Evolutionary conservation across 2,797 vertebrate species (phyloP).

Genomic region (Siniperca undulata): DNA sequence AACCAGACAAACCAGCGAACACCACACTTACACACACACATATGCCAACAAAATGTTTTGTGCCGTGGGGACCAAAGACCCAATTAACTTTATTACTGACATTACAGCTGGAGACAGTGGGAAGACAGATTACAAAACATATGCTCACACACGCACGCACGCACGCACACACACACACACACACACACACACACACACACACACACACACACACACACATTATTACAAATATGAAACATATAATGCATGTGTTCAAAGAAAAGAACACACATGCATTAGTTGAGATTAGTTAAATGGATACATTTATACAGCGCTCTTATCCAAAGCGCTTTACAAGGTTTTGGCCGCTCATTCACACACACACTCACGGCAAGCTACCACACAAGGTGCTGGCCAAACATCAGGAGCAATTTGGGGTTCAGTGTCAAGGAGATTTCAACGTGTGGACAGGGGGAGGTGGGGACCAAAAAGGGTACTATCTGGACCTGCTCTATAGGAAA

Average conservation of each 20-base stretch:
- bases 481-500: too few relatives aligned
- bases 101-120: slow-evolving; percentile 53
- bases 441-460: too few relatives aligned
- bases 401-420: too few relatives aligned
- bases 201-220: not conserved
- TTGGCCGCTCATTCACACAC: too few relatives aligned
- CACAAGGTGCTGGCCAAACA: too few relatives aligned
- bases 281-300: not conserved
- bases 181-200: not conserved
- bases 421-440: too few relatives aligned
- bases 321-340: too few relatives aligned
- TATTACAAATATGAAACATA: slow-evolving; percentile 14
- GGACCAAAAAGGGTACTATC: too few relatives aligned
- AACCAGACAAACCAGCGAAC: slow-evolving; percentile 40
- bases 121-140: slow-evolving; percentile 52
- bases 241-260: not conserved
- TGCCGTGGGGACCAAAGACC: slow-evolving; percentile 41
- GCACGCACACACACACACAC: not conserved
- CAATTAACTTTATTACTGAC: slow-evolving; percentile 70
- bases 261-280: not conserved
- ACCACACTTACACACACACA: slow-evolving; percentile 1
- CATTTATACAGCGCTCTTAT: too few relatives aligned
- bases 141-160: not conserved
- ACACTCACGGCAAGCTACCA: too few relatives aligned
- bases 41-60: slow-evolving; percentile 23